A percentile compares a stretch with the other conserved stretches of the same genome.
Evolutionary conservation across 2,113 vertebrate species (phyloP).

Genomic region (Rallus limicola): DNA sequence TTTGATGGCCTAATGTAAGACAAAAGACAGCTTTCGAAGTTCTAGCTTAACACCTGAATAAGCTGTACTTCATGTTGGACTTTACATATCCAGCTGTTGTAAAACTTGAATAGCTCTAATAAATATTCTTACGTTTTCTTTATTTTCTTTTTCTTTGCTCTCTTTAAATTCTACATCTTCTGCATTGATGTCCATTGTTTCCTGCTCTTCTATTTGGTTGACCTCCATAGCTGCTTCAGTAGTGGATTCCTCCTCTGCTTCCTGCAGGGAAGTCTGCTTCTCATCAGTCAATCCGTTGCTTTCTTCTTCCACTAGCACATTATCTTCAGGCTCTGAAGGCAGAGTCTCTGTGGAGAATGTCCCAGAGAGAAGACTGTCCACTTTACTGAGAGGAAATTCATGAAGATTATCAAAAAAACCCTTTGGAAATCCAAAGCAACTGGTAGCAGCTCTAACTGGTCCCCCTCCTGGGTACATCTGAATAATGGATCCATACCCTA

Average conservation of each 20-base stretch:
- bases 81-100: rapidly evolving
- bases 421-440: conserved; percentile 92
- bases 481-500: conserved; percentile 93
- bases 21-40: background rate
- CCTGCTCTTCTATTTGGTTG: conserved; percentile 61
- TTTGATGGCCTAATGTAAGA: background rate
- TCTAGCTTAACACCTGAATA: background rate
- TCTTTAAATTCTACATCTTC: conserved; percentile 63
- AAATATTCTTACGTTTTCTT: conserved; percentile 72
- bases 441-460: conserved; percentile 87
- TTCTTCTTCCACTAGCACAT: conserved; percentile 9
- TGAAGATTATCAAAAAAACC: conserved; percentile 86
- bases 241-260: conserved; percentile 48
- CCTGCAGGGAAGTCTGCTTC: conserved; percentile 49
- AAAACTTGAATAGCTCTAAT: background rate
- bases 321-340: conserved; percentile 76
- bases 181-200: conserved; percentile 36
- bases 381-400: conserved; percentile 92
- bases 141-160: conserved; percentile 75
- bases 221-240: conserved; percentile 48
- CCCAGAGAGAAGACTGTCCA: conserved; percentile 87
- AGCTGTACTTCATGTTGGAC: no score
- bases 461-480: conserved; percentile 92
- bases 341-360: conserved; percentile 76
- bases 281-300: conserved; percentile 60